These are phyloP conservation scores for Pseudochirops corinnae DNA, from an alignment of 2,797 vertebrate genomes.

Conservation along the genomic window DNA sequence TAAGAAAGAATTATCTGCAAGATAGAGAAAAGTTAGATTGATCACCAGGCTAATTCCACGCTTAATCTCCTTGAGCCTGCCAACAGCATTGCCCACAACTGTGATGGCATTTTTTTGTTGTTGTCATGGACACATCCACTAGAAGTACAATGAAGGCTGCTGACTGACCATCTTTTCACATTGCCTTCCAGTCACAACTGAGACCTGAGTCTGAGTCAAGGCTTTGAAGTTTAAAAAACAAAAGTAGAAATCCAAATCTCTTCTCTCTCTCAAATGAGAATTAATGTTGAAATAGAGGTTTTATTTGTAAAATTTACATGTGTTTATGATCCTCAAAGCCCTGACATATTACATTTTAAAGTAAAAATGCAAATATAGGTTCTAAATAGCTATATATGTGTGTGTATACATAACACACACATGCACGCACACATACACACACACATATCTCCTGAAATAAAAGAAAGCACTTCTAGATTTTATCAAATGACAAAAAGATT, in stretches of 20 bases:
- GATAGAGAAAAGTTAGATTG: slow-evolving; percentile 47
- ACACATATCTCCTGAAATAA: not conserved
- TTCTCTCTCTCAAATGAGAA: slow-evolving; percentile 32
- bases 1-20: not conserved
- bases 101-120: slow-evolving; percentile 60
- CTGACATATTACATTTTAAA: slow-evolving; percentile 23
- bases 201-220: slow-evolving; percentile 61
- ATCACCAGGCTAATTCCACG: slow-evolving; percentile 52
- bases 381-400: not conserved
- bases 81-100: slow-evolving; percentile 38
- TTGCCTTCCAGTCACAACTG: slow-evolving; percentile 49
- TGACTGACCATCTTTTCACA: slow-evolving; percentile 57
- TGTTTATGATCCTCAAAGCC: not conserved
- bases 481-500: not conserved
- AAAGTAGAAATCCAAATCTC: slow-evolving; percentile 37
- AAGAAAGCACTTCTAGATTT: slow-evolving; percentile 22
- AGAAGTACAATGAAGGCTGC: slow-evolving; percentile 65
- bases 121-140: slow-evolving; percentile 77
- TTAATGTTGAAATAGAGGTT: slow-evolving; percentile 34
- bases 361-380: slow-evolving; percentile 42
- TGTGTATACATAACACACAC: too few species aligned
- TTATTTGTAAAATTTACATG: slow-evolving; percentile 31
- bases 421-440: not conserved
- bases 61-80: slow-evolving; percentile 66
- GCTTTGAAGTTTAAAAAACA: slow-evolving; percentile 65